Conservation (phyloP, 2,113 vertebrate species). For the Athene cunicularia region DNA sequence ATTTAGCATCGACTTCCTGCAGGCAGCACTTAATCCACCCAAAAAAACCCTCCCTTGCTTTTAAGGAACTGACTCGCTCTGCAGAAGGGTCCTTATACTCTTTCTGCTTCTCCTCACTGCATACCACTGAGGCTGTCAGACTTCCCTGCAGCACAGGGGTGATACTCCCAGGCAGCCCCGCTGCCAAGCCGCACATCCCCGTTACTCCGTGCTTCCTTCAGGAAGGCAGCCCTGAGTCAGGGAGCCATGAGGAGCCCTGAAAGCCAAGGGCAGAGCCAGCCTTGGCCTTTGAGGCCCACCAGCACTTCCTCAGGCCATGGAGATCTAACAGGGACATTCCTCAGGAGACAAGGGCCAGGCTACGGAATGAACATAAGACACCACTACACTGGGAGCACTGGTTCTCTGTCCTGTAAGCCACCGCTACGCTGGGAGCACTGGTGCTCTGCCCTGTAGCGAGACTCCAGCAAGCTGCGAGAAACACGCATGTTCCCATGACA, state of each 20-base stretch:
- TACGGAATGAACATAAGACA: neutral
- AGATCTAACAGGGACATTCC: neutral
- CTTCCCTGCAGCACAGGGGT: fast-evolving
- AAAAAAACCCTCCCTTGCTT: neutral
- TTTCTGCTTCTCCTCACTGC: neutral
- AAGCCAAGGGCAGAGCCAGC: neutral
- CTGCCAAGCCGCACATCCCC: neutral
- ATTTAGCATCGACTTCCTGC: neutral
- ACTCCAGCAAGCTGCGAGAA: neutral
- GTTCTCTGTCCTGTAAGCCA: neutral
- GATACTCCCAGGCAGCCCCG: neutral
- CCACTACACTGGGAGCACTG: neutral
- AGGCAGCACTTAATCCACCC: neutral
- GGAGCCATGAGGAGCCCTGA: neutral
- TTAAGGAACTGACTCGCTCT: neutral
- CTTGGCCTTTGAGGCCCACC: fast-evolving
- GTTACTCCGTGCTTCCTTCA: fast-evolving
- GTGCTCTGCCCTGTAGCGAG: neutral
- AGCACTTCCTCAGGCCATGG: neutral
- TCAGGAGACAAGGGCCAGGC: neutral
- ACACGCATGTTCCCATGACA: constrained; percentile 29
- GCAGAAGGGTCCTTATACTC: neutral
- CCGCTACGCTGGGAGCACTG: neutral
- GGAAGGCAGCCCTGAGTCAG: neutral
- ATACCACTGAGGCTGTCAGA: neutral